phyloP scores from a whole-genome alignment of 1,140 invertebrate species.

The Propsilocerus akamusi region DNA sequence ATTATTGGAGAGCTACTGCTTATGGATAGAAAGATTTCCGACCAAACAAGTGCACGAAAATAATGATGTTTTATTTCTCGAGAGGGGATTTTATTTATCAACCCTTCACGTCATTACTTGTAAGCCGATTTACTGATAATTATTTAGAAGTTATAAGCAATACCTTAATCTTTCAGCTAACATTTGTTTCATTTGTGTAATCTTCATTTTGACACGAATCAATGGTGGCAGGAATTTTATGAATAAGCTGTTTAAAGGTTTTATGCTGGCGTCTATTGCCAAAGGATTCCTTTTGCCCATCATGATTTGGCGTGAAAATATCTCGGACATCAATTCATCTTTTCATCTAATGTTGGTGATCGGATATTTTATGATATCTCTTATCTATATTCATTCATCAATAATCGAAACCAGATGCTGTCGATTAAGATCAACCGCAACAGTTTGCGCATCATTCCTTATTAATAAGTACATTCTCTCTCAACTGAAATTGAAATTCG shows the following conservation, averaged over 20 bases:
- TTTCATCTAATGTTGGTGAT: conserved; percentile 17
- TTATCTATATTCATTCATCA: conserved; percentile 14
- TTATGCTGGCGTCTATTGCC: conserved; percentile 26
- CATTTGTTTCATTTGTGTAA: conserved; percentile 9
- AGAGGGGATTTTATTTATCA: neutral
- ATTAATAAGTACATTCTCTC: too few relatives aligned
- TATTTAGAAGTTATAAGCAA: conserved; percentile 14
- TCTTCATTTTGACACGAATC: conserved; percentile 8
- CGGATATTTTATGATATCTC: conserved; percentile 15
- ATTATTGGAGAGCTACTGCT: neutral
- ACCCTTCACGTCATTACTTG: neutral
- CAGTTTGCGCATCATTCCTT: too few relatives aligned
- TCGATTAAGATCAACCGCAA: too few relatives aligned
- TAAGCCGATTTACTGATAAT: conserved; percentile 9
- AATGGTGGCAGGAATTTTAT: conserved; percentile 9
- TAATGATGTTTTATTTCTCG: conserved; percentile 1
- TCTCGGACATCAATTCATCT: conserved; percentile 17
- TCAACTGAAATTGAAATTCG: too few relatives aligned
- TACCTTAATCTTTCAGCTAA: conserved; percentile 8
- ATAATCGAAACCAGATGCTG: neutral
- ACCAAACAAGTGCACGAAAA: neutral
- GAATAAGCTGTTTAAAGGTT: conserved; percentile 19
- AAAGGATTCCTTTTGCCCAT: conserved; percentile 28
- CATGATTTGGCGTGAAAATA: conserved; percentile 28
- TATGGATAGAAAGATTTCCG: neutral